These are phyloP conservation scores for Eulemur mongoz DNA, from an alignment of 2,797 vertebrate genomes.

Conservation along the genomic window DNA sequence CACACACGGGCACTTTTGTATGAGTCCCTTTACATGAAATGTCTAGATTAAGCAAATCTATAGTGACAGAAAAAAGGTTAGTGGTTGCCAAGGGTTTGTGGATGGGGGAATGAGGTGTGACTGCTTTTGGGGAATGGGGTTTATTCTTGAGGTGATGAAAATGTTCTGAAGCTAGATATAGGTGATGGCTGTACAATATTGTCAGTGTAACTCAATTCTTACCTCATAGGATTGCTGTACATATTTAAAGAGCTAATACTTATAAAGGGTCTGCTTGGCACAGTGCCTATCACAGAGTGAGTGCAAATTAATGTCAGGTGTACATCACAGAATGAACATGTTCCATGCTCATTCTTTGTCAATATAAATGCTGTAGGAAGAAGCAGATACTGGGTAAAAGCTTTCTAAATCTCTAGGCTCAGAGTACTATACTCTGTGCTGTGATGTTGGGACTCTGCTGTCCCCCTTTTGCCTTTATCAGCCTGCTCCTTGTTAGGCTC, in stretches of 20 bases:
- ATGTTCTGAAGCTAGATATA: background rate
- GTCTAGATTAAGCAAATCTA: background rate
- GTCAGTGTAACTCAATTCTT: background rate
- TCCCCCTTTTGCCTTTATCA: no score
- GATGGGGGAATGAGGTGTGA: background rate
- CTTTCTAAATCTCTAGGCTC: no score
- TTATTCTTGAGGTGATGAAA: background rate
- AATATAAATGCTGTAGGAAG: no score
- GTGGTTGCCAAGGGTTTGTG: no score
- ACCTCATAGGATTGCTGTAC: background rate
- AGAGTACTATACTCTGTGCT: no score
- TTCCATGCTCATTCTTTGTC: background rate
- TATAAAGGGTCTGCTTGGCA: background rate
- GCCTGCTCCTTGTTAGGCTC: background rate
- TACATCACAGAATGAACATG: background rate
- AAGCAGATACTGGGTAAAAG: no score
- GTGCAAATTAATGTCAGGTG: background rate
- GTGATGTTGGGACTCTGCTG: no score
- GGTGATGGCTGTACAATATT: background rate
- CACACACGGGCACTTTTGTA: background rate
- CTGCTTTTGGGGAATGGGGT: background rate
- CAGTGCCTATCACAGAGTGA: background rate
- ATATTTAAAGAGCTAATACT: constrained; percentile 42
- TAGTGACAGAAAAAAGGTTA: background rate
- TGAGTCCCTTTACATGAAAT: background rate